phyloP scores from a whole-genome alignment of 1,140 invertebrate genomes.

The Drosophila funebris region DNA sequence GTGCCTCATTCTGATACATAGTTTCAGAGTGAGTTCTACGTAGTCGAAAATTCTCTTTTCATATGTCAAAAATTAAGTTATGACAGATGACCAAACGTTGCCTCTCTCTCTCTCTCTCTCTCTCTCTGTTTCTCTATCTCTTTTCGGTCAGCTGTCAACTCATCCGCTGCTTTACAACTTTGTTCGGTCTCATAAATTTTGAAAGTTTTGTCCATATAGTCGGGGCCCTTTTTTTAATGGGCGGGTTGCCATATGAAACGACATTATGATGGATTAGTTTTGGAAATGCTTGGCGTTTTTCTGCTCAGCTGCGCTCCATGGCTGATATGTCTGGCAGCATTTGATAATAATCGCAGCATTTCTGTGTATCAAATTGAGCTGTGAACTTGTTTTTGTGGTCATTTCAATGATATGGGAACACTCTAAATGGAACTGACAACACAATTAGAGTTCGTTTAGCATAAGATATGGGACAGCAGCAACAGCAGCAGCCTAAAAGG shows the following conservation, averaged over 20 bases:
- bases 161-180: slow-evolving; percentile 73
- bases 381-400: slow-evolving; percentile 43
- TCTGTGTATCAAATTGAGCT: slow-evolving; percentile 65
- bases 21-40: background rate
- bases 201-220: slow-evolving; percentile 61
- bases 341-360: slow-evolving; percentile 67
- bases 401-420: slow-evolving; percentile 40
- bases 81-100: slow-evolving; percentile 59
- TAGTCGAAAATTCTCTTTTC: slow-evolving; percentile 46
- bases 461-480: background rate
- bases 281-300: slow-evolving; percentile 70
- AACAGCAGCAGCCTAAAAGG: background rate
- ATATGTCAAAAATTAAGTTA: slow-evolving; percentile 77
- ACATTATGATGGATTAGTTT: slow-evolving; percentile 75
- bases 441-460: slow-evolving; percentile 34
- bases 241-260: slow-evolving; percentile 12
- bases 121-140: background rate
- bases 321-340: slow-evolving; percentile 49
- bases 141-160: slow-evolving; percentile 63
- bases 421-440: slow-evolving; percentile 46
- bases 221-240: slow-evolving; percentile 6
- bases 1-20: slow-evolving; percentile 1
- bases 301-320: slow-evolving; percentile 60
- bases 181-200: slow-evolving; percentile 64
- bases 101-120: background rate